Conservation (phyloP, 2,888 invertebrate species). For the Amphimallon solstitiale region DNA sequence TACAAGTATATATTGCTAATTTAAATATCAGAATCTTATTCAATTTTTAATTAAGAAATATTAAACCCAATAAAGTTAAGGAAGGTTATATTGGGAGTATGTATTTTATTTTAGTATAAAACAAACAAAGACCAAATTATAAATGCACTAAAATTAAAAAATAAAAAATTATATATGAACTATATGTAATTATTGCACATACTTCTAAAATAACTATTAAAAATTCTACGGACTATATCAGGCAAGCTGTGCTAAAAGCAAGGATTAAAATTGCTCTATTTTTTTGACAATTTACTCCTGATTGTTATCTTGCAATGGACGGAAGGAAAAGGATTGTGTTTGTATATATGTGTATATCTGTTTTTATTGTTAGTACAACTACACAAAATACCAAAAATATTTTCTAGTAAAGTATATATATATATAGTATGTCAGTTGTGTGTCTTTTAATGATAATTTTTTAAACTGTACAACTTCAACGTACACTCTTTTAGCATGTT, state of each 20-base stretch:
- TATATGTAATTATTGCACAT: slow-evolving; percentile 17
- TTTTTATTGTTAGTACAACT: slow-evolving; percentile 42
- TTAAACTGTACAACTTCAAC: slow-evolving; percentile 30
- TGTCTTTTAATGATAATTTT: slow-evolving; percentile 9
- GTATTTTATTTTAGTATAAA: neutral
- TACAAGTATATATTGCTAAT: neutral
- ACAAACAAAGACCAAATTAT: neutral
- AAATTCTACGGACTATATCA: slow-evolving; percentile 47
- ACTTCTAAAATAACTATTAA: slow-evolving; percentile 19
- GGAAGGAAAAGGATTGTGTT: slow-evolving; percentile 53
- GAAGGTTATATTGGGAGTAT: neutral
- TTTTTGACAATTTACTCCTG: slow-evolving; percentile 37
- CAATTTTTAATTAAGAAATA: too few species aligned
- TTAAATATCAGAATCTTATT: too few species aligned
- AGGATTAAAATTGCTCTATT: slow-evolving; percentile 44
- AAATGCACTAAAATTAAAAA: neutral
- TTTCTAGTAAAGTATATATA: slow-evolving; percentile 29
- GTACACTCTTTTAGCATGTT: slow-evolving; percentile 28
- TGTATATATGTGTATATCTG: slow-evolving; percentile 55
- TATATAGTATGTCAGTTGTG: slow-evolving; percentile 23
- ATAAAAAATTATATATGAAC: slow-evolving; percentile 16
- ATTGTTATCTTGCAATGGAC: slow-evolving; percentile 51
- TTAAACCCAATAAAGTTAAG: neutral
- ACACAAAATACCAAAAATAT: slow-evolving; percentile 42
- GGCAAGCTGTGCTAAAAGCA: slow-evolving; percentile 60